Conservation (phyloP, 2,113 vertebrate genomes). For the Aramus guarauna region DNA sequence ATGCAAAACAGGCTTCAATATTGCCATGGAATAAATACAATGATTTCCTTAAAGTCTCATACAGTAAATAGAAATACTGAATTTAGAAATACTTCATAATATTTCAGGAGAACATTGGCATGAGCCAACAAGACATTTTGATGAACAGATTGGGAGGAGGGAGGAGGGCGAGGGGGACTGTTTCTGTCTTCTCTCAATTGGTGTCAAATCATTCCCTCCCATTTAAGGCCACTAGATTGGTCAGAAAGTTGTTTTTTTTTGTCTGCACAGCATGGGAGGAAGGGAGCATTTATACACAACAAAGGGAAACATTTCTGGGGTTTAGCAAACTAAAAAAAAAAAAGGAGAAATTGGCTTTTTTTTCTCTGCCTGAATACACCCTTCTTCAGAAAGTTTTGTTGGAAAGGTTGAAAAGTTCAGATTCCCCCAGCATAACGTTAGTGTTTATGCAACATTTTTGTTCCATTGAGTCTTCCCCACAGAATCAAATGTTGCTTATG, state of each 20-base stretch:
- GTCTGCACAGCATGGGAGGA: neutral
- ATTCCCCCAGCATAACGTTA: neutral
- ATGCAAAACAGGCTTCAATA: neutral
- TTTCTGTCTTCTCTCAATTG: neutral
- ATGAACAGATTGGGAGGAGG: neutral
- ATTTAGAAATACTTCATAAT: neutral
- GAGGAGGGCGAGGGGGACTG: too few species aligned
- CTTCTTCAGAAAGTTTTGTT: neutral
- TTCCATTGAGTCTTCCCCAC: neutral
- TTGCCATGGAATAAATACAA: neutral
- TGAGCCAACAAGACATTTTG: neutral
- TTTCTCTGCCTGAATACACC: neutral
- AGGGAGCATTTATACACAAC: neutral
- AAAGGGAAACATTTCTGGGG: neutral
- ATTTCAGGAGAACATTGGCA: neutral
- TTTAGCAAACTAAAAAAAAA: neutral
- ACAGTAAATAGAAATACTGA: neutral
- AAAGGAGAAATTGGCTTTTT: neutral
- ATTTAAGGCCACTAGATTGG: neutral
- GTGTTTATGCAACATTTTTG: neutral
- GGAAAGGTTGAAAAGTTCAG: neutral
- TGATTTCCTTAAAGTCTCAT: neutral
- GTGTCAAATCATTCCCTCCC: neutral
- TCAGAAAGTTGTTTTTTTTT: neutral
- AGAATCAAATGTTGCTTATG: neutral